Evolutionary conservation across 2,113 vertebrate species (phyloP), one percentile per base, ranked within the genome.

Genomic region (Dendropsophus ebraccatus): DNA sequence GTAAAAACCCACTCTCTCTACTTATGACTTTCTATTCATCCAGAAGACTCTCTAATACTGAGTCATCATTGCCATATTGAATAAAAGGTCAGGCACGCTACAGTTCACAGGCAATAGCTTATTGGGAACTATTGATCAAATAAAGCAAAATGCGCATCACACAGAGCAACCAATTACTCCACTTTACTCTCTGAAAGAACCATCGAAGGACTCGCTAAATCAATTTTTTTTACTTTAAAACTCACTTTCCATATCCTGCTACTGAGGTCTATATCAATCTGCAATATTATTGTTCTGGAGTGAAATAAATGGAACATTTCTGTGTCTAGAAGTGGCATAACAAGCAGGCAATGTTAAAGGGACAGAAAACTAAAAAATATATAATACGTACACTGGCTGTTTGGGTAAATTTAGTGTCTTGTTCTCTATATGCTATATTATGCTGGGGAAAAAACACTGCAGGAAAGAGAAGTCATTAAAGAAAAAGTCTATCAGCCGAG

Each of bases 21-120:
- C 65, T 88, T 87, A 79, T 86, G 76, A 25, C 62, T 86, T 90
- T 69, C 1, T 35, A 28, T 80, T 2, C 50, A 60, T 69, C 19
- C 79, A 89, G 60, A 88, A 49, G 50, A 87, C 41, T 83, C 83
- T 89, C 82, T 85, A 60, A 81, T n/a, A 52, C 86, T 89, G 87
- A 92, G 87, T 92, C 85, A 90, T 86, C 82, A 86, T 49, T 4
- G 41, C 7, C 25, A 83, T 65, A 65, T 17, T 89, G 85, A 87
- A 58, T 79, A 67, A 89, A 89, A 89, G 73, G 88, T 88, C 88
- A 91, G 54, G 23, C 0, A 0, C 25, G 13, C 0, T 14, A 62
- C 83, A 47, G 25, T 78, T 87, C 28, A 81, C 11, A 58, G 54
- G 9, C 30, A 0, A 87, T 87, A 73, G 0, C 0, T 1, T 1